phyloP scores from a whole-genome alignment of 2,888 invertebrate species.

The Trachelus stipa region DNA sequence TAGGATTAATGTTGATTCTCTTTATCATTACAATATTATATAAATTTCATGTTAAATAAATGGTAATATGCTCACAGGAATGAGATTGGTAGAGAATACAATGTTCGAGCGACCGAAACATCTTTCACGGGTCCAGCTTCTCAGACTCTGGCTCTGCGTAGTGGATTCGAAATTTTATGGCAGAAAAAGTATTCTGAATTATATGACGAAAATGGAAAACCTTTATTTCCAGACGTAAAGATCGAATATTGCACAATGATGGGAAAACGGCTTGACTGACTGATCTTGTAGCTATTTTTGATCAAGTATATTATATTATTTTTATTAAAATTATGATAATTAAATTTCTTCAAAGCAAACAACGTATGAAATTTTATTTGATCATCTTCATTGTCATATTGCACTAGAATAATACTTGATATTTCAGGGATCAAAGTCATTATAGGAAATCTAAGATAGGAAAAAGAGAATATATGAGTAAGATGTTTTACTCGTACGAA shows the following conservation, averaged over 20 bases:
- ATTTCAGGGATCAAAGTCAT: neutral
- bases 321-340: slow-evolving; percentile 42
- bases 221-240: slow-evolving; percentile 38
- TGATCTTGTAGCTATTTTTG: neutral
- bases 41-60: neutral
- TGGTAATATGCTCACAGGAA: slow-evolving; percentile 31
- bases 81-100: slow-evolving; percentile 45
- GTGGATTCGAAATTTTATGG: slow-evolving; percentile 39
- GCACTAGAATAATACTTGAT: neutral
- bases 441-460: neutral
- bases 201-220: slow-evolving; percentile 36
- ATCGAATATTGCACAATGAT: slow-evolving; percentile 21
- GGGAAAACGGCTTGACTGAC: neutral
- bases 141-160: slow-evolving; percentile 44
- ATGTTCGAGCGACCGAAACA: slow-evolving; percentile 42
- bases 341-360: slow-evolving; percentile 12
- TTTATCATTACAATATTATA: neutral
- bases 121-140: slow-evolving; percentile 44
- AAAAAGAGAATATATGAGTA: neutral
- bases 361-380: neutral
- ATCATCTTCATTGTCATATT: neutral
- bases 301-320: neutral
- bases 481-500: neutral
- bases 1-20: neutral
- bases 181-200: slow-evolving; percentile 33